phyloP scores from a whole-genome alignment of 30 jellyfish, hydroid and myxozoan species.

The Turritopsis rubra region DNA sequence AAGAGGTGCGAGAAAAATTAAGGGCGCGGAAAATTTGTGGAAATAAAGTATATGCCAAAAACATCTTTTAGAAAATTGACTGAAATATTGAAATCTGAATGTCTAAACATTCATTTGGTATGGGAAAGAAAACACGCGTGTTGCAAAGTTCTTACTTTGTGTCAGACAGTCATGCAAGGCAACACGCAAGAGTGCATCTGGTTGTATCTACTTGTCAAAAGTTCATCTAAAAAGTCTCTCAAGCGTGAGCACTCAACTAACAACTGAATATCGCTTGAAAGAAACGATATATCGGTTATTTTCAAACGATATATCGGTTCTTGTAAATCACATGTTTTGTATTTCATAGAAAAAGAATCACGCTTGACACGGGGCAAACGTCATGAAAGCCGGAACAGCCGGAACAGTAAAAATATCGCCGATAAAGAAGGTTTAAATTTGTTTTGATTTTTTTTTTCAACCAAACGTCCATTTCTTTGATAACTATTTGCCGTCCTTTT shows the following conservation, averaged over 20 bases:
- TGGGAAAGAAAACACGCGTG: no score
- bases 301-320: no score
- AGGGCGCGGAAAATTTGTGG: no score
- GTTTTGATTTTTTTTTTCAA: not conserved
- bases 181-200: not conserved
- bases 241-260: not conserved
- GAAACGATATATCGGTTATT: no score
- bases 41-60: no score
- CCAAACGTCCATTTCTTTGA: not conserved
- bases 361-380: constrained; percentile 14
- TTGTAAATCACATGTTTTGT: not conserved
- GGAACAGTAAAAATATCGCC: constrained; percentile 13
- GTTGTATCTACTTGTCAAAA: not conserved
- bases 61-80: no score
- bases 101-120: no score
- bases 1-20: no score
- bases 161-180: no score
- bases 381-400: not conserved
- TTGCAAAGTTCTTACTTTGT: no score
- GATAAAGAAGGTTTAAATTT: constrained; percentile 47
- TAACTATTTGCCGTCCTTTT: not conserved
- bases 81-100: no score
- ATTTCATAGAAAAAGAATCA: not conserved
- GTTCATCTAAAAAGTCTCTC: not conserved
- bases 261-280: no score